A percentile compares a stretch with the other conserved stretches of the same genome.
These are phyloP conservation scores for Tyrannus savana DNA, from an alignment of 2,113 vertebrate species.

Conservation along the genomic window DNA sequence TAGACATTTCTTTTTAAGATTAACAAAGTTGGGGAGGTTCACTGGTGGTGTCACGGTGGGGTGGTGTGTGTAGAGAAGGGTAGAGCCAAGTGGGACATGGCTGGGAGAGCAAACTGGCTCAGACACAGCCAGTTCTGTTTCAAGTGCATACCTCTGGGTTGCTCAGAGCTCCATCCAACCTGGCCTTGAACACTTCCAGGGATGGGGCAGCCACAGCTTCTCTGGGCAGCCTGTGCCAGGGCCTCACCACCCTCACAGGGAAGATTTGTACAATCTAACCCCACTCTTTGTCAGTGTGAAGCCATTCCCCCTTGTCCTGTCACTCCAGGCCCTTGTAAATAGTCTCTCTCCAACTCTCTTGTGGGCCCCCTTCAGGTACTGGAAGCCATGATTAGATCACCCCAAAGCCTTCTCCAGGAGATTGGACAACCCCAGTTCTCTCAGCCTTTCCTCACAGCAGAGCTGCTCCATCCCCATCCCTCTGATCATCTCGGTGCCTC, in stretches of 20 bases:
- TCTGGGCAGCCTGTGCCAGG: background rate
- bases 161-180: background rate
- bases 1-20: background rate
- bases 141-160: background rate
- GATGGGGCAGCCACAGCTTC: background rate
- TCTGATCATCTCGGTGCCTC: background rate
- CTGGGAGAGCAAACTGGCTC: background rate
- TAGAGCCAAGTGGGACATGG: fast-evolving
- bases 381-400: fast-evolving
- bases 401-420: background rate
- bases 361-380: fast-evolving
- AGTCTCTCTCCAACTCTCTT: background rate
- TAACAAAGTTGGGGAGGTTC: background rate
- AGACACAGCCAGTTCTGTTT: background rate
- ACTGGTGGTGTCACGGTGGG: background rate
- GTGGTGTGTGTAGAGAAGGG: background rate
- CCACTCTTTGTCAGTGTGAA: background rate
- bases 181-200: background rate
- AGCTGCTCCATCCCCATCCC: background rate
- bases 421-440: background rate
- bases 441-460: background rate
- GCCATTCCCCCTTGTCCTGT: background rate
- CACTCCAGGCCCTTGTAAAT: background rate
- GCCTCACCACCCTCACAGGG: fast-evolving
- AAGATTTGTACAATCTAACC: background rate